Evolutionary conservation across 1,140 invertebrate genomes (phyloP).

Genomic region (Drosophila rhopaloa): DNA sequence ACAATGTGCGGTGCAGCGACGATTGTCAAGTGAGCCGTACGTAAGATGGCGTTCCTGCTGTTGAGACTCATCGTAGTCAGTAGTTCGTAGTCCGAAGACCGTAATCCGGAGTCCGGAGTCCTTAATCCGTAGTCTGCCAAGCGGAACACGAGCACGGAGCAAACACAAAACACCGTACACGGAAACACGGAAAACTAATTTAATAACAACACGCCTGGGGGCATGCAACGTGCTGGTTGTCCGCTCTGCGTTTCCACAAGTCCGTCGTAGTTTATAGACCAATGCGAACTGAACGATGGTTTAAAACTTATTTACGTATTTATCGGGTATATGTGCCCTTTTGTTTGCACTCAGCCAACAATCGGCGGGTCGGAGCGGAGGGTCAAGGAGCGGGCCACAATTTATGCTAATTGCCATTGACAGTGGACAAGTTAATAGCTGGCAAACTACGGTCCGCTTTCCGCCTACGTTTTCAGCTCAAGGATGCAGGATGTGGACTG

Average conservation of each 20-base stretch:
- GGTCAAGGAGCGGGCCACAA: constrained; percentile 29
- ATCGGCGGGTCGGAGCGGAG: too few relatives aligned
- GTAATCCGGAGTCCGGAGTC: constrained; percentile 11
- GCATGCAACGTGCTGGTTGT: constrained; percentile 30
- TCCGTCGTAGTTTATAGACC: constrained; percentile 56
- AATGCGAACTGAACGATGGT: constrained; percentile 54
- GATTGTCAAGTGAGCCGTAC: constrained; percentile 61
- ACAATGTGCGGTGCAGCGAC: constrained; percentile 45
- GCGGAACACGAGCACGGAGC: constrained; percentile 23
- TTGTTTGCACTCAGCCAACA: constrained; percentile 25
- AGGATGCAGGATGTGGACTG: constrained; percentile 77
- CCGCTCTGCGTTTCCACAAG: constrained; percentile 30
- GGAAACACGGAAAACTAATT: constrained; percentile 69
- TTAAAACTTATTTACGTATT: constrained; percentile 71
- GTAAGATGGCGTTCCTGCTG: constrained; percentile 58
- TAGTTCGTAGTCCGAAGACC: neutral
- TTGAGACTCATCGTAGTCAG: constrained; percentile 29
- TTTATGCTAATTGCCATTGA: constrained; percentile 72
- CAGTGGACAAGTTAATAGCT: constrained; percentile 73
- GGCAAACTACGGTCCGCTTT: constrained; percentile 38
- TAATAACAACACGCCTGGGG: constrained; percentile 51
- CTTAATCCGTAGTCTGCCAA: constrained; percentile 14
- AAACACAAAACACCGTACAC: neutral
- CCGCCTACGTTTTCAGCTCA: constrained; percentile 64
- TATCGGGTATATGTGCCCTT: constrained; percentile 21